Evolutionary conservation across 2,888 invertebrate species (phyloP).

Genomic region (Uropetala carovei): DNA sequence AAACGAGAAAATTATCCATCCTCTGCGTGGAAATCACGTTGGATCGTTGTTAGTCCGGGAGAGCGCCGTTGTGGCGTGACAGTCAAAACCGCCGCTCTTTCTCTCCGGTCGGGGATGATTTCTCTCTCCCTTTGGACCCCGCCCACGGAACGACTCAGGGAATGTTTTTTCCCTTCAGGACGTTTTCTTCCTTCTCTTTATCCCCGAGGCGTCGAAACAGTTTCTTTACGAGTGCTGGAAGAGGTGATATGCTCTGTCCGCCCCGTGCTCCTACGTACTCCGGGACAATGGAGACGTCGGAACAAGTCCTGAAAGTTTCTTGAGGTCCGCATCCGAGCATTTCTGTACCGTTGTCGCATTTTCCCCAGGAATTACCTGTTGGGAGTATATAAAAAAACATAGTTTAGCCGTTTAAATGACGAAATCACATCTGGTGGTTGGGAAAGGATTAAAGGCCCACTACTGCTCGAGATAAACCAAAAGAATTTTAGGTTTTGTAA

Average conservation of each 20-base stretch:
- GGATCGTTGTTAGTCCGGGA: no score
- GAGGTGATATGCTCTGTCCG: not conserved
- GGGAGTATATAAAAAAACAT: not conserved
- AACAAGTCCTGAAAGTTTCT: constrained; percentile 77
- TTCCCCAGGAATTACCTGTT: constrained; percentile 77
- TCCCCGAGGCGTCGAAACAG: not conserved
- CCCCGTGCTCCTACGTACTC: not conserved
- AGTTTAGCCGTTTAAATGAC: not conserved
- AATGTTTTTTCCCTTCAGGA: not conserved
- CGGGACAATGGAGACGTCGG: constrained; percentile 74
- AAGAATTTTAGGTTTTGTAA: no score
- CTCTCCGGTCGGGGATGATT: not conserved
- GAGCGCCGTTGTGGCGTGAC: no score
- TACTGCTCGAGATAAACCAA: no score
- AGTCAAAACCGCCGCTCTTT: no score
- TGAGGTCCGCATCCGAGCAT: constrained; percentile 77
- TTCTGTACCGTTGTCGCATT: constrained; percentile 73
- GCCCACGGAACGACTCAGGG: not conserved
- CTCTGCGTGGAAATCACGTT: no score
- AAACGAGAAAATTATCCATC: no score
- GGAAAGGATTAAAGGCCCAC: no score
- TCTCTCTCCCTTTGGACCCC: not conserved
- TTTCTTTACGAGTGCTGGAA: not conserved
- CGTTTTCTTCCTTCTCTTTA: not conserved
- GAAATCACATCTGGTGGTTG: no score